phyloP scores from a whole-genome alignment of 2,888 invertebrate genomes.

The Achlya flavicornis region DNA sequence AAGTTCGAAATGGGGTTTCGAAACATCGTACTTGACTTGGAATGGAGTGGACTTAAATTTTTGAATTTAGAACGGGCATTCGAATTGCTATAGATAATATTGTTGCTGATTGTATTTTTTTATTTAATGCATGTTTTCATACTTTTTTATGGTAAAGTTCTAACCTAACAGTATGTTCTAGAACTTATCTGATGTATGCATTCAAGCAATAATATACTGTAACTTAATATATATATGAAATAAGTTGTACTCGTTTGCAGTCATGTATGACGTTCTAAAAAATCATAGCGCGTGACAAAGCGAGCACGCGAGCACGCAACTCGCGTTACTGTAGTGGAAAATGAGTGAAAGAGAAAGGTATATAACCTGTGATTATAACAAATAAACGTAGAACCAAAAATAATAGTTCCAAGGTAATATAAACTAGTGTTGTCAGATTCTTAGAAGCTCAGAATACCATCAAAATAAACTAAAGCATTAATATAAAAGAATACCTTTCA shows the following conservation, averaged over 20 bases:
- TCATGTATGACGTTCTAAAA: constrained; percentile 46
- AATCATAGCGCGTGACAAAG: constrained; percentile 45
- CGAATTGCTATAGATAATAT: neutral
- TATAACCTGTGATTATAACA: neutral
- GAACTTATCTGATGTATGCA: neutral
- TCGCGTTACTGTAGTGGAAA: constrained; percentile 22
- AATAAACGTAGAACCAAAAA: too few species aligned
- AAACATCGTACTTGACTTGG: constrained; percentile 25
- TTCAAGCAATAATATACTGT: neutral
- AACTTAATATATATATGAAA: neutral
- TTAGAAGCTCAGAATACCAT: too few species aligned
- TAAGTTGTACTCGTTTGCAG: constrained; percentile 16
- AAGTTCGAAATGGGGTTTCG: constrained; percentile 23
- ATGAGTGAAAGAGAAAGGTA: constrained; percentile 29
- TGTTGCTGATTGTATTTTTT: neutral
- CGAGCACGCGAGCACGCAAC: constrained; percentile 22
- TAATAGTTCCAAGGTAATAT: neutral
- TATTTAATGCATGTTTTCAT: neutral
- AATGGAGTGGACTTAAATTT: constrained; percentile 23
- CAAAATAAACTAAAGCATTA: neutral
- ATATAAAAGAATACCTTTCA: neutral
- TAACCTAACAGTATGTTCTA: neutral
- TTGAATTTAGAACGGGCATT: constrained; percentile 3
- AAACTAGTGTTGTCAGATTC: too few species aligned
- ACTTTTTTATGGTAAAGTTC: neutral